These are phyloP conservation scores for Calliphora vomitoria DNA, from an alignment of 2,888 invertebrate genomes.

Conservation along the genomic window DNA sequence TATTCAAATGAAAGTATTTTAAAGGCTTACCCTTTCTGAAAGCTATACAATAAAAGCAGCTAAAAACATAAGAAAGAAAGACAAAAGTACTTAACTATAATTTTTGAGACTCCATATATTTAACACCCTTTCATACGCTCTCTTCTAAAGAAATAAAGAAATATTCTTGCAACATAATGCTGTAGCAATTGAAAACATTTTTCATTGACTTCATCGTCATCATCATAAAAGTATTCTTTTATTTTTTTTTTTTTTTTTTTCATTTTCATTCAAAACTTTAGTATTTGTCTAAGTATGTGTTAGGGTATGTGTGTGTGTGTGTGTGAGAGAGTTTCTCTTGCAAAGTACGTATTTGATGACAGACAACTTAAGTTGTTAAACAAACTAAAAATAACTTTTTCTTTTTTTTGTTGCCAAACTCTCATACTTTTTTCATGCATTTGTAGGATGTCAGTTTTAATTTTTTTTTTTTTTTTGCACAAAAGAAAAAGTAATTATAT, in stretches of 20 bases:
- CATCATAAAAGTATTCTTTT: background rate
- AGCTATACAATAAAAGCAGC: background rate
- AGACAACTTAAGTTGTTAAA: slow-evolving; percentile 63
- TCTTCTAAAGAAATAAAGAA: background rate
- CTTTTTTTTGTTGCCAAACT: background rate
- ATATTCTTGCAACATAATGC: background rate
- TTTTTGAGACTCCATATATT: background rate
- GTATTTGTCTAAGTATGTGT: background rate
- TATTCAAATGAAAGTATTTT: too few relatives aligned
- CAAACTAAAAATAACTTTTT: slow-evolving; percentile 19
- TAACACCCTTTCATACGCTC: background rate
- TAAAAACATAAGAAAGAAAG: background rate
- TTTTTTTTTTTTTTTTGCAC: background rate
- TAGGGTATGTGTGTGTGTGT: background rate
- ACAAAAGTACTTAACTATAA: slow-evolving; percentile 5
- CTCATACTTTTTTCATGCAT: background rate
- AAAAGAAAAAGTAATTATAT: slow-evolving; percentile 32
- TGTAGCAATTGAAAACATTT: background rate
- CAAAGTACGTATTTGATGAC: slow-evolving; percentile 49
- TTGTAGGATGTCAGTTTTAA: slow-evolving; percentile 8
- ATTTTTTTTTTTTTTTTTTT: background rate
- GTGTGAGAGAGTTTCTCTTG: background rate
- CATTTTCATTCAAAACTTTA: background rate
- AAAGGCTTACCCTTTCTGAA: background rate
- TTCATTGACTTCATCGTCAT: background rate